Evolutionary conservation across 1,140 invertebrate genomes (phyloP), one percentile per base, ranked within the genome.

Genomic region (Tetraneura akinire): DNA sequence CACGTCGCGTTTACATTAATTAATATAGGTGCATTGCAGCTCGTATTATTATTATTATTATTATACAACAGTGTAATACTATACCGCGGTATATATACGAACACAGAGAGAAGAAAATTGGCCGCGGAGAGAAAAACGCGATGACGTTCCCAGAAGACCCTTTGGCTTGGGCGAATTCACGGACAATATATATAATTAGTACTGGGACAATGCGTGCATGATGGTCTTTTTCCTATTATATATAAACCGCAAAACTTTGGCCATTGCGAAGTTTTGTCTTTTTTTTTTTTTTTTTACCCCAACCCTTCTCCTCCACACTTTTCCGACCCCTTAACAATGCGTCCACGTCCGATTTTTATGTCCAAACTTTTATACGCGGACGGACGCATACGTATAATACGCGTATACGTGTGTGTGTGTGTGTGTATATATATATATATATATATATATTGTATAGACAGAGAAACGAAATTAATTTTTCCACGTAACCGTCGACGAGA

Each of bases 401-500:
- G n/a, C n/a, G n/a, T n/a, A n/a, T n/a, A n/a, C n/a, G n/a, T n/a
- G n/a, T n/a, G n/a, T n/a, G n/a, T n/a, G n/a, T n/a, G n/a, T n/a
- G n/a, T n/a, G n/a, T n/a, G n/a, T n/a, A 55, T 26, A 73, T 53
- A 73, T 23, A 51, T 21, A 14, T 14, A 45, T 5, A 32, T 6
- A 32, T 11, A 32, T 3, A 11, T 8, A 11, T 16, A 3, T 14
- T 8, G 11, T 0, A 4, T 29, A 47, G 53, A 23, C 45, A 62
- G 60, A 45, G 47, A 78, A 60, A 78, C 55, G 74, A 78, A 78
- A 78, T 78, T 78, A 78, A 62, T 78, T 78, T 78, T 60, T 62
- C 37, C 74, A 21, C 55, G 16, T 42, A 37, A 29, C 53, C 55
- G 10, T 37, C 8, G 32, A 3, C 32, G 32, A 37, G 32, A 3